A percentile compares a stretch with the other conserved stretches of the same genome.
These are phyloP conservation scores for Zootoca vivipara DNA, from an alignment of 2,113 vertebrate species.

Conservation along the genomic window DNA sequence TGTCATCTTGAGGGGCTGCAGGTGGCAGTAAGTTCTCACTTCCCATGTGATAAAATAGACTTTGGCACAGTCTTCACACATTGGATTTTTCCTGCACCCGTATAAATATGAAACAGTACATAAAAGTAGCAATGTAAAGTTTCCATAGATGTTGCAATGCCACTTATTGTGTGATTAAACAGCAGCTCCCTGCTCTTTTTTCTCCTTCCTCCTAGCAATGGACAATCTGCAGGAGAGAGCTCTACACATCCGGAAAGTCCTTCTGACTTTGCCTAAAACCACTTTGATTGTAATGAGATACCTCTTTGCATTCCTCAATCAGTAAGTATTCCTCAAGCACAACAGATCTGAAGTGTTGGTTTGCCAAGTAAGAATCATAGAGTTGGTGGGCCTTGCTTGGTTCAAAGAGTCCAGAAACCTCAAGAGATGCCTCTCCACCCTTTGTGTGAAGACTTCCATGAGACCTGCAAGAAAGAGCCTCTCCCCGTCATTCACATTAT, in stretches of 20 bases:
- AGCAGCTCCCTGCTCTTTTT: conserved; percentile 25
- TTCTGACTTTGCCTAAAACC: conserved; percentile 86
- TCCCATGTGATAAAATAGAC: not conserved
- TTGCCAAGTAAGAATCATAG: not conserved
- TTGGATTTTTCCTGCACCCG: not conserved
- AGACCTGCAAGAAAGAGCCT: not conserved
- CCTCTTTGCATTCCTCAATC: conserved; percentile 95
- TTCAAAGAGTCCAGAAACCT: not conserved
- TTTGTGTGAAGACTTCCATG: not conserved
- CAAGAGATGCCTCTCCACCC: not conserved
- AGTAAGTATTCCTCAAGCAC: conserved; percentile 84
- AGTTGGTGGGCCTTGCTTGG: not conserved
- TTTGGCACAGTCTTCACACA: not conserved
- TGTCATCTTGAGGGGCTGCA: not conserved
- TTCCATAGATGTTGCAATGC: not conserved
- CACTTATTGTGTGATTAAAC: not conserved
- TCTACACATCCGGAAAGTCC: conserved; percentile 88
- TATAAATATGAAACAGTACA: not conserved
- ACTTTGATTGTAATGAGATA: conserved; percentile 98
- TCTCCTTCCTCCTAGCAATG: conserved; percentile 83
- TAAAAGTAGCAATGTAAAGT: not conserved
- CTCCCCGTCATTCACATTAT: not conserved
- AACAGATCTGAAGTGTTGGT: not conserved
- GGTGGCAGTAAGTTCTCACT: not conserved
- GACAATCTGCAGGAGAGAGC: conserved; percentile 94